Base-by-base conservation (phyloP, 1,140 invertebrate genomes). In the Oedothorax gibbosus region DNA sequence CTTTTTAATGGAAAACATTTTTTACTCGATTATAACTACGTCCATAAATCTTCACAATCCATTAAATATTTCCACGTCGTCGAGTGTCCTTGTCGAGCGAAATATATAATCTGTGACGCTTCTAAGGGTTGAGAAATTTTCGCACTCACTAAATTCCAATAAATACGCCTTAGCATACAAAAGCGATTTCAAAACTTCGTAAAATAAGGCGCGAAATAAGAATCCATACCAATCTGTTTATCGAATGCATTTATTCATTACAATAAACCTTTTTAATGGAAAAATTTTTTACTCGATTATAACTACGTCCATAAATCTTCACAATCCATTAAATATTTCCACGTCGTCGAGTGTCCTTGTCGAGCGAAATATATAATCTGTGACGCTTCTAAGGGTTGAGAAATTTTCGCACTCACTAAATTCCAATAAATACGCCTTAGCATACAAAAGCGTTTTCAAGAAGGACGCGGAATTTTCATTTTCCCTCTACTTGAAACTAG, bases 151-250 rank as follows among this genome's bases (percentile, higher is more conserved):
- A 53, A 71, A 71, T 54, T 71, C 69, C 35, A 71, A 53, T 18
- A 20, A 71, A 10, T 68, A 20, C 51, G 18, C 14, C 62, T 79
- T 79, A 66, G 50, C 77, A 79, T 79, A 56, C 64, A 68, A 79
- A 79, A 66, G 77, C 35, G 18, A 12, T 9, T 9, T 50, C 7
- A 5, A 54, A 53, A 21, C n/a, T n/a, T n/a, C n/a, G 35, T 35
- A 35, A 35, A 35, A 35, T 35, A 35, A 5, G 35, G 35, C 2
- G 2, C 35, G 35, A 35, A 35, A 1, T 35, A 2, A 35, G 35
- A n/a, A n/a, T 35, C 35, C 35, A 35, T 35, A 35, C 35, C 2
- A 35, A 35, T 35, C 35, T 35, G 5, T 35, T 35, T 35, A 35
- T 35, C 35, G 35, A 35, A 35, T 35, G 35, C 35, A 35, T 35